Evolutionary conservation across 2,113 vertebrate genomes (phyloP).

Genomic region (Drymodes brunneopygia): DNA sequence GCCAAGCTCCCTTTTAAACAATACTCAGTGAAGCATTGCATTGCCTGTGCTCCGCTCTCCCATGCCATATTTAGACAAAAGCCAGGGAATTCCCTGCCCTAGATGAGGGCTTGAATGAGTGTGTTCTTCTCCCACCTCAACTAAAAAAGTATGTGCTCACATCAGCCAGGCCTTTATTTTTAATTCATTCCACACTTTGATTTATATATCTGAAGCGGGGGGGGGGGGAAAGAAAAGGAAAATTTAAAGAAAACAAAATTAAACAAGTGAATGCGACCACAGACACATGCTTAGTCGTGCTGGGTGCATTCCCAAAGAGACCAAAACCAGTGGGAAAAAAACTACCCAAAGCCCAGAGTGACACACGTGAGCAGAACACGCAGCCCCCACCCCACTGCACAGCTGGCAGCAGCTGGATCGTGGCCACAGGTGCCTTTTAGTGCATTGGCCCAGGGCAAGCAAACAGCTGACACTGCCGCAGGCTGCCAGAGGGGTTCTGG

Average conservation of each 20-base stretch:
- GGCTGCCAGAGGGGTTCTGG: background rate
- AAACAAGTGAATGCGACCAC: background rate
- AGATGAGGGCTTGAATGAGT: background rate
- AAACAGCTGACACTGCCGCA: background rate
- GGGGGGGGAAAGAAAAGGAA: fast-evolving
- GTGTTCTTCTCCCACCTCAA: background rate
- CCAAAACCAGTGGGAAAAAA: background rate
- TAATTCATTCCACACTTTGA: background rate
- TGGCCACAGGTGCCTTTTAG: background rate
- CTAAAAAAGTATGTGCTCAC: background rate
- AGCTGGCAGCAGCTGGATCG: background rate
- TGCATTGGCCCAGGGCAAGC: background rate
- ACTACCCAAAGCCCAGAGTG: background rate
- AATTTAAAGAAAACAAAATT: fast-evolving
- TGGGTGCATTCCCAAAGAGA: background rate
- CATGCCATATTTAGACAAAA: conserved; percentile 78
- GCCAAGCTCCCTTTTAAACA: conserved; percentile 73
- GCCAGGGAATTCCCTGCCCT: conserved; percentile 70
- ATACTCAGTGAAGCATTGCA: conserved; percentile 52
- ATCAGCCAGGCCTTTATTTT: background rate
- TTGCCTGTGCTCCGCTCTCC: conserved; percentile 1
- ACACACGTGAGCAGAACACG: background rate
- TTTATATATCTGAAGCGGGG: background rate
- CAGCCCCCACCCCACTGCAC: background rate
- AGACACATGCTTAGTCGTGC: background rate